Evolutionary conservation across 2,113 vertebrate species (phyloP).

Genomic region (Ictidomys tridecemlineatus): DNA sequence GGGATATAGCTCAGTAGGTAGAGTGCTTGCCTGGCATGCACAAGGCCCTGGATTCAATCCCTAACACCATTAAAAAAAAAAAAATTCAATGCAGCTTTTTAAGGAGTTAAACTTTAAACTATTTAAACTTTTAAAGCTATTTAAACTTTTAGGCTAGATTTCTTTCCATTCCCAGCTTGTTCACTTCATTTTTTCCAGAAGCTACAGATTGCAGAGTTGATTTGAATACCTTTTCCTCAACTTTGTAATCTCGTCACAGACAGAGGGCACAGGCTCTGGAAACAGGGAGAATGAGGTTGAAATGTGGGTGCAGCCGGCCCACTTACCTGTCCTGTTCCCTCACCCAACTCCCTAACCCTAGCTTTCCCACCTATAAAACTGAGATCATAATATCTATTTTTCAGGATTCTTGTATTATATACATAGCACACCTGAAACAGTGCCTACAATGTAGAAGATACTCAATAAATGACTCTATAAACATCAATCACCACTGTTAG

Average conservation of each 20-base stretch:
- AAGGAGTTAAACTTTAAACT: neutral
- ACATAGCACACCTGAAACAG: accelerated
- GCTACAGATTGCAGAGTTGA: neutral
- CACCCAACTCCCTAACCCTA: neutral
- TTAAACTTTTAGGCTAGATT: neutral
- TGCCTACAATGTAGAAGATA: neutral
- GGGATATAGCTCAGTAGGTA: too few species aligned
- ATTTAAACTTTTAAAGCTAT: too few species aligned
- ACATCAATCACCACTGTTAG: neutral
- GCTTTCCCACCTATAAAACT: neutral
- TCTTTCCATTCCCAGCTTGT: neutral
- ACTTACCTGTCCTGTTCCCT: too few species aligned
- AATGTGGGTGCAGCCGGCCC: too few species aligned
- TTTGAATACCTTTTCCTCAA: neutral
- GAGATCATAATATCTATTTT: neutral
- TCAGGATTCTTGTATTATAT: neutral
- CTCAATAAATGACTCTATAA: neutral
- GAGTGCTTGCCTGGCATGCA: too few species aligned
- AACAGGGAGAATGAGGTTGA: neutral
- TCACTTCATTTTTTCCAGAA: neutral
- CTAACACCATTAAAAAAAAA: too few species aligned
- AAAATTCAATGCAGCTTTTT: neutral
- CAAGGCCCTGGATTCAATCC: too few species aligned
- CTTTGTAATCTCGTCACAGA: neutral
- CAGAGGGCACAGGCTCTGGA: neutral